Evolutionary conservation across 2,113 vertebrate genomes (phyloP).

Genomic region (Saimiri boliviensis): DNA sequence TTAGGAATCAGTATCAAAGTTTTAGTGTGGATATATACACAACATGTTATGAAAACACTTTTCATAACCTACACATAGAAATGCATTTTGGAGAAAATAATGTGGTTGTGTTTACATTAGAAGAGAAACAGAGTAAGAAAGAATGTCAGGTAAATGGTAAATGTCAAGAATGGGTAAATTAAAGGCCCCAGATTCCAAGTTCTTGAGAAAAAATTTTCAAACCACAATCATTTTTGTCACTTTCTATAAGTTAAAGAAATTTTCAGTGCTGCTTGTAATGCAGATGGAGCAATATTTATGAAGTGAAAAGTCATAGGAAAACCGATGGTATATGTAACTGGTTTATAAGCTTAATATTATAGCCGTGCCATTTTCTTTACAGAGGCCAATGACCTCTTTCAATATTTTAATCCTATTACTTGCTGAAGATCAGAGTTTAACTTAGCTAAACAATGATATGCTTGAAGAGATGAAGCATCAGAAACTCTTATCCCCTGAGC

Average conservation of each 20-base stretch:
- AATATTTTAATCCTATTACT: neutral
- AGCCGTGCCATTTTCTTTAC: neutral
- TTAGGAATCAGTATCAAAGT: neutral
- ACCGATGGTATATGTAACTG: neutral
- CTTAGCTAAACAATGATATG: neutral
- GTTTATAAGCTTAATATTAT: neutral
- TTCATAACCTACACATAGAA: neutral
- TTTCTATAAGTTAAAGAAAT: neutral
- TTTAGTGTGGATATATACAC: neutral
- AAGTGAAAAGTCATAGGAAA: neutral
- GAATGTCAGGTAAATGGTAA: neutral
- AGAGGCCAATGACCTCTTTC: neutral
- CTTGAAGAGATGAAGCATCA: neutral
- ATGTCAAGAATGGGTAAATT: neutral
- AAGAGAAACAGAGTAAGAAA: neutral
- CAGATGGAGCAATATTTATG: neutral
- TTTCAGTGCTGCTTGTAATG: neutral
- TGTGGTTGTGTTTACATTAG: neutral
- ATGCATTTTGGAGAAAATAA: neutral
- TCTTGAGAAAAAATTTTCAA: neutral
- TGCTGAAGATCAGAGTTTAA: neutral
- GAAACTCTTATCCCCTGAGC: neutral
- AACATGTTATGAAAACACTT: neutral
- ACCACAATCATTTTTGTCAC: neutral
- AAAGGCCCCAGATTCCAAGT: neutral